Conservation (phyloP, 2,113 vertebrate genomes). For the Lipophrys pholis region DNA sequence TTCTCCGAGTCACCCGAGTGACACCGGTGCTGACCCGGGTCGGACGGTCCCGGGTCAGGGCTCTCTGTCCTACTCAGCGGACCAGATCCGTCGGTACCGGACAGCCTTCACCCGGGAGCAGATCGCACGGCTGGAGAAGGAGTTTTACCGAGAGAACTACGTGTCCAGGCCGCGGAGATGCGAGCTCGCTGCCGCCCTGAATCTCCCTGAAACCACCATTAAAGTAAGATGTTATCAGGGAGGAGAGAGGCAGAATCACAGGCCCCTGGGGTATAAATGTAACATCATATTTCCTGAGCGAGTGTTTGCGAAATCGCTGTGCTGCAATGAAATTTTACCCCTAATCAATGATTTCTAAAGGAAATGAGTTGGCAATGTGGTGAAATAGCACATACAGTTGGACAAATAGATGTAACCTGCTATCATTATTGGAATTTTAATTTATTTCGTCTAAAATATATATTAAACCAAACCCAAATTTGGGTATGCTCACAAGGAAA, state of each 20-base stretch:
- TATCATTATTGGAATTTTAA: too few species aligned
- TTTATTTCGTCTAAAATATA: too few species aligned
- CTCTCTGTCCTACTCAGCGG: conserved; percentile 89
- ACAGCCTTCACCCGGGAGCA: conserved; percentile 98
- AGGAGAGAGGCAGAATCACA: neutral
- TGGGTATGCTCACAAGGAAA: conserved; percentile 41
- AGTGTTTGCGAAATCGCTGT: neutral
- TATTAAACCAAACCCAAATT: neutral
- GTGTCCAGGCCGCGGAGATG: conserved; percentile 96
- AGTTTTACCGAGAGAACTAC: conserved; percentile 98
- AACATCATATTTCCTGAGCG: neutral
- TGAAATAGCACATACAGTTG: too few species aligned
- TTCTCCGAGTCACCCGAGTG: conserved; percentile 84
- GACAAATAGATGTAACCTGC: too few species aligned
- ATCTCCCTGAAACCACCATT: conserved; percentile 98
- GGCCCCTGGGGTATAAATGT: neutral
- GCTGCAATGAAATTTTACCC: neutral
- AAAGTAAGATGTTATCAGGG: conserved; percentile 85
- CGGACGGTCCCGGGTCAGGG: conserved; percentile 82
- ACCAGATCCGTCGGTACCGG: conserved; percentile 97
- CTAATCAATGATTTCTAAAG: too few species aligned
- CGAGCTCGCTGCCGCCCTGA: conserved; percentile 94
- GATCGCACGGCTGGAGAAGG: conserved; percentile 96
- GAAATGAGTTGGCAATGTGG: too few species aligned
- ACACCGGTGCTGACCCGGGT: conserved; percentile 75